Base-by-base conservation (phyloP, 1,140 invertebrate genomes). In the Parapsyche elsis region DNA sequence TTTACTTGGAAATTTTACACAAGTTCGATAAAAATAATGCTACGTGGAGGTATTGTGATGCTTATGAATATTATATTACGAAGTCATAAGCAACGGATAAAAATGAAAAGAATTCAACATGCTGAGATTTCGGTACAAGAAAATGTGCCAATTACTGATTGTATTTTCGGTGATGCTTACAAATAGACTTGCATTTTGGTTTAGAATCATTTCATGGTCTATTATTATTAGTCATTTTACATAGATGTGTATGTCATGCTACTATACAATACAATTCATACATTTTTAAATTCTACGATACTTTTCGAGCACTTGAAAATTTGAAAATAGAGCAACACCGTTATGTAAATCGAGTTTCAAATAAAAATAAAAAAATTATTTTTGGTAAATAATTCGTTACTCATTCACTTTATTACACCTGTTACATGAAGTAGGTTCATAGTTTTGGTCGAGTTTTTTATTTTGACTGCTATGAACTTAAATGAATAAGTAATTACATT, bases 121-220 rank as follows among this genome's bases (percentile, higher is more conserved):
- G 71, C 45, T 73, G 71, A 73, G 71, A 73, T 73, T 73, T 73
- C 38, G 71, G 71, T 73, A 73, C 71, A 73, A 73, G 38, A 23
- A 16, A 73, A 73, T 19, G 71, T 73, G 71, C 71, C 71, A 73
- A 73, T 73, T n/a, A 49, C 19, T 73, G 16, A 73, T 46, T 46
- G 71, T 73, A 73, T 49, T 73, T 73, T 73, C 26, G 21, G 38
- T 49, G 26, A 49, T 46, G 38, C 71, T 49, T 73, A 67, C 64
- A 26, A 67, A 23, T 30, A 67, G 64, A 67, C 21, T 24, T 67
- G 64, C 64, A 30, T 67, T 67, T 67, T 67, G 21, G 21, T 26
- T 26, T 67, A 67, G 24, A 67, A 53, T 67, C 21, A 23, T 61
- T 67, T 67, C 23, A 30, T 67, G 24, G 64, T 67, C 64, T 67